Percentiles rank a stretch among this genome's conserved stretches.
phyloP scores from a whole-genome alignment of 92 coral and sea anemone genomes.

The Umimayanthus chanpuru region DNA sequence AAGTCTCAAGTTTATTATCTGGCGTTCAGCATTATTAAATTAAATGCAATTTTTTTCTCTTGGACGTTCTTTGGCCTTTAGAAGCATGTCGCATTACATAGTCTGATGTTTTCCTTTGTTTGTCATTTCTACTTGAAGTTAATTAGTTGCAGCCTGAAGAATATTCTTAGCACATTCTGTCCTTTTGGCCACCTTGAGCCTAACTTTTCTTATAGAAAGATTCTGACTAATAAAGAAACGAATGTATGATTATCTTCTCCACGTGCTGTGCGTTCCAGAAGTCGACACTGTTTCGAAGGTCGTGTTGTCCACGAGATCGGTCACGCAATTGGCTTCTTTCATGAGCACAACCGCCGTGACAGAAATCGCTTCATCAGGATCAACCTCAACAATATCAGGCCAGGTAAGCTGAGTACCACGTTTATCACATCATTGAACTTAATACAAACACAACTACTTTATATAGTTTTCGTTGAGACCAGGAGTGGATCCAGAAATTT shows the following conservation, averaged over 20 bases:
- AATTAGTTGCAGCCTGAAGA: no score
- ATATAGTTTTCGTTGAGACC: no score
- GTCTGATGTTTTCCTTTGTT: background rate
- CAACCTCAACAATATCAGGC: background rate
- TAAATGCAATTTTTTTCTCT: no score
- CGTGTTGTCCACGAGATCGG: conserved; percentile 24
- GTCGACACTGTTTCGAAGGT: background rate
- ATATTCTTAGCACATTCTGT: background rate
- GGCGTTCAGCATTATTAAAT: no score
- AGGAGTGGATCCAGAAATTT: no score
- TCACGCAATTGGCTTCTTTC: background rate
- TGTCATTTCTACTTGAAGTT: background rate
- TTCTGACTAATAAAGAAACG: background rate
- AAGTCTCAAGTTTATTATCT: no score
- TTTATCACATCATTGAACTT: background rate
- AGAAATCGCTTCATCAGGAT: conserved; percentile 6
- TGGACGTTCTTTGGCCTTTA: no score
- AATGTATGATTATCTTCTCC: background rate
- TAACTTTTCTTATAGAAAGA: background rate
- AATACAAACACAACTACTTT: no score
- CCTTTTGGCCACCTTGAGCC: no score
- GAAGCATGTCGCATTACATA: no score
- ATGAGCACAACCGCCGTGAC: conserved; percentile 25
- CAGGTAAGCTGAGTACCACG: background rate
- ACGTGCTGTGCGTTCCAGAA: background rate